Evolutionary conservation across 2,888 invertebrate genomes (phyloP), one percentile per base, ranked within the genome.

Genomic region (Torymus texanus): DNA sequence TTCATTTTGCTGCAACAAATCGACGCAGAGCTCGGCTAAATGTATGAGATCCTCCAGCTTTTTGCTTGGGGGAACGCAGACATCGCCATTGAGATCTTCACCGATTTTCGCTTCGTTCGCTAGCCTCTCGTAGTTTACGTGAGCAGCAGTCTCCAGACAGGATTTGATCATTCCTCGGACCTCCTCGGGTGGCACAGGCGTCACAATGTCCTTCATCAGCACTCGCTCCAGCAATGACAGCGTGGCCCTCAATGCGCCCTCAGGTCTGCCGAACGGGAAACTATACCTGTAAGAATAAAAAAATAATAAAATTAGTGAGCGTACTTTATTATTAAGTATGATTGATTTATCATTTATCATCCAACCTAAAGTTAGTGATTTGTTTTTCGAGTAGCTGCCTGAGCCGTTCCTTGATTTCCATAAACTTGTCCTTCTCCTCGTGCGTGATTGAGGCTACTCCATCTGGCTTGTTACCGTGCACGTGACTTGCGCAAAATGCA

Each of bases 391-490:
- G 92, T 83, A 99, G 92, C 86, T 96, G 94, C 87, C 97, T 94
- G 84, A 99, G 92, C 82, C 98, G 93, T 88, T 99, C 98, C 91
- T 99, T 99, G 88, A 99, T 97, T 90, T 98, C 98, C 82, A 97
- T 97, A 90, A 99, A 99, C 90, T 97, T 97, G 88, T 98, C 98
- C 91, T 97, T 98, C 91, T 99, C 99, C 90, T 98, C 98, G 87
- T 97, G 95, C 13, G 98, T 97, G 88, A 99, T 98, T 88, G 99
- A 99, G 85, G 98, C 99, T 85, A 99, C 97, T 73, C 99, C 98
- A 92, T 99, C 99, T 81, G 99, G 98, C 92, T 98, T 98, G 93
- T 99, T 99, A 83, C 99, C 99, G 90, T 99, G 98, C 12, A 99
- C 99, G 91, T 99, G 99, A 86, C 97, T 98, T 75, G 99, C 99